phyloP scores from a whole-genome alignment of 2,113 vertebrate species.

The Tachysurus fulvidraco region DNA sequence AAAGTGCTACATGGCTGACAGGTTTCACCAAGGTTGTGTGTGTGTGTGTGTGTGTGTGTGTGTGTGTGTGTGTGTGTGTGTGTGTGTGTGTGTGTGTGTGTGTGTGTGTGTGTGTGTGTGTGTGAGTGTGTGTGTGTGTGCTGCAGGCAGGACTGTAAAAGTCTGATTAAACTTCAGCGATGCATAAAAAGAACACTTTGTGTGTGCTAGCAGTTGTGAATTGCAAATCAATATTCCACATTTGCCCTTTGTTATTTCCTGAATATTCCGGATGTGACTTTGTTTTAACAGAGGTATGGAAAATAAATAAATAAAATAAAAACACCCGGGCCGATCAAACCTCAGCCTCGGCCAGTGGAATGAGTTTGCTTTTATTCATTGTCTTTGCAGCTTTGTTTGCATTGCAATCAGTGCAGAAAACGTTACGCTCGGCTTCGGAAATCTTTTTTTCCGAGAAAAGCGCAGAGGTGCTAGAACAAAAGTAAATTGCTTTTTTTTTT shows the following conservation, averaged over 20 bases:
- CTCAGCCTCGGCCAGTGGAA: slow-evolving; percentile 60
- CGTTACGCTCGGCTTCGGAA: slow-evolving; percentile 57
- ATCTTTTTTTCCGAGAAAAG: slow-evolving; percentile 52
- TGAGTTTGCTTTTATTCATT: slow-evolving; percentile 68
- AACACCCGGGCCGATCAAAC: slow-evolving; percentile 60
- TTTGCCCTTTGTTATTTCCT: slow-evolving; percentile 33
- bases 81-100: background rate
- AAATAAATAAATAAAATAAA: slow-evolving; percentile 19
- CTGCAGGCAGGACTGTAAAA: background rate
- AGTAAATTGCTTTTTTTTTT: slow-evolving; percentile 67
- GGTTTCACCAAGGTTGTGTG: background rate
- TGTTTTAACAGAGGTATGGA: slow-evolving; percentile 38
- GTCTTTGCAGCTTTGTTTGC: slow-evolving; percentile 69
- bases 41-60: background rate
- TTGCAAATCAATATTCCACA: slow-evolving; percentile 39
- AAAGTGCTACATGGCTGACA: background rate
- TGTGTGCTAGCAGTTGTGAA: slow-evolving; percentile 19
- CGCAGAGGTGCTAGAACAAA: slow-evolving; percentile 53
- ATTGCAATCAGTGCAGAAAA: slow-evolving; percentile 67
- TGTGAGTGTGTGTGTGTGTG: background rate
- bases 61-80: background rate
- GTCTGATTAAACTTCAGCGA: slow-evolving; percentile 14
- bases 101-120: background rate
- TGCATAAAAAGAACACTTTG: slow-evolving; percentile 3
- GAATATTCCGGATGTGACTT: slow-evolving; percentile 54